phyloP scores from a whole-genome alignment of 2,888 invertebrate genomes.

The Dexiosoma caninum region DNA sequence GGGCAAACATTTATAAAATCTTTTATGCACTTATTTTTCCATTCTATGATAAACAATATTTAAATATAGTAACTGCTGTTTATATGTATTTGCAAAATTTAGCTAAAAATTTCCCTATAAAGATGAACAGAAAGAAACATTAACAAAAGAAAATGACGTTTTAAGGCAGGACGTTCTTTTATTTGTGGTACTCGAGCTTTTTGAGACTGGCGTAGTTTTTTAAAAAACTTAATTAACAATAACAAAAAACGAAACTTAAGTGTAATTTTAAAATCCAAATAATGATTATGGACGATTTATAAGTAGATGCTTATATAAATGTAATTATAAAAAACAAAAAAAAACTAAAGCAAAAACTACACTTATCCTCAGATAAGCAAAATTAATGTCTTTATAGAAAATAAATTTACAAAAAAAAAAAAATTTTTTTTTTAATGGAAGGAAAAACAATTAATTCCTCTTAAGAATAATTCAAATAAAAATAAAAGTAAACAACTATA shows the following conservation, averaged over 20 bases:
- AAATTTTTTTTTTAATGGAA: too few relatives aligned
- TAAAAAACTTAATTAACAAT: conserved; percentile 66
- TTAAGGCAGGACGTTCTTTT: conserved; percentile 55
- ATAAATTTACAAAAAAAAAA: conserved; percentile 16
- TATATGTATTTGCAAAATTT: background rate
- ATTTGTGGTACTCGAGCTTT: conserved; percentile 78
- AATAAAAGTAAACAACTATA: conserved; percentile 31
- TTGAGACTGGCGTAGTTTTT: conserved; percentile 79
- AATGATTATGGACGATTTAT: conserved; percentile 36
- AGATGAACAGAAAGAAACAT: too few relatives aligned
- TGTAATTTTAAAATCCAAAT: background rate
- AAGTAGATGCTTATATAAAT: conserved; percentile 61
- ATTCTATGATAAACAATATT: too few relatives aligned
- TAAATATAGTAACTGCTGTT: background rate
- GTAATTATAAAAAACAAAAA: conserved; percentile 58
- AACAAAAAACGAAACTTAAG: conserved; percentile 21
- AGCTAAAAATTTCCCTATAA: background rate
- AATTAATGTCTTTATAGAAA: conserved; percentile 34
- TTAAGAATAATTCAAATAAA: conserved; percentile 12
- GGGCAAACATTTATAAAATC: too few relatives aligned
- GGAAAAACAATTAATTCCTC: too few relatives aligned
- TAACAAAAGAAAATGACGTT: conserved; percentile 65
- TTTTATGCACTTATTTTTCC: too few relatives aligned
- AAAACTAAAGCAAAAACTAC: conserved; percentile 17
- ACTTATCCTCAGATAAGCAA: conserved; percentile 61